Conservation (phyloP, 1,140 invertebrate species). For the Meloidogyne chitwoodi region DNA sequence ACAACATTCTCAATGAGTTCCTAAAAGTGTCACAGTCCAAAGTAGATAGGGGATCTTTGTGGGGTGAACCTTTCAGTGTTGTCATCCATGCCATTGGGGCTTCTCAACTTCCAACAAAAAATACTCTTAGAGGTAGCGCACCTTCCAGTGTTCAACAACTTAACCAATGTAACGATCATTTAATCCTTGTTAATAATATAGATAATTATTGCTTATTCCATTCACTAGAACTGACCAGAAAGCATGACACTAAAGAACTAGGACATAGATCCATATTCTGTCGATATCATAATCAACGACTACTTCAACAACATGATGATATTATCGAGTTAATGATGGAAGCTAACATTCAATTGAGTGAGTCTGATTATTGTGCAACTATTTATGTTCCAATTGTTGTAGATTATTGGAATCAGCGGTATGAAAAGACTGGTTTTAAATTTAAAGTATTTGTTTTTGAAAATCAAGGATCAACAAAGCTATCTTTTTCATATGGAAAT, state of each 20-base stretch:
- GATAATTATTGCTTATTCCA: not conserved
- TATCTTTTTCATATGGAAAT: not conserved
- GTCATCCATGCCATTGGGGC: not conserved
- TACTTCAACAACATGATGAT: not conserved
- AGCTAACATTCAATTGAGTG: not conserved
- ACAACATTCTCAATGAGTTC: not conserved
- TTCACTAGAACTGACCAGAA: not conserved
- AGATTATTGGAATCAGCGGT: not conserved
- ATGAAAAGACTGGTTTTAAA: not conserved
- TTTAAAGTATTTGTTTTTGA: slow-evolving; percentile 11
- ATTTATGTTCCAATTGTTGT: not conserved
- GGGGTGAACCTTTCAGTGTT: not conserved
- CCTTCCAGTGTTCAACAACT: not conserved
- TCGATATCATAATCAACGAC: not conserved
- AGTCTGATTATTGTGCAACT: not conserved
- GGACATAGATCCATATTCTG: not conserved
- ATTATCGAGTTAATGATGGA: not conserved
- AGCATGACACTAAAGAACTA: not conserved
- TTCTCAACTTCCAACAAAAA: not conserved
- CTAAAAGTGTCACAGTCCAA: not conserved
- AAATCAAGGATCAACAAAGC: not conserved
- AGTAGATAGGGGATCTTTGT: not conserved
- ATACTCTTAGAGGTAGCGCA: not conserved
- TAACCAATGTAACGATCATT: not conserved
- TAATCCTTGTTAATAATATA: not conserved